These are phyloP conservation scores for Apamea anceps DNA, from an alignment of 2,888 invertebrate genomes.

Conservation along the genomic window DNA sequence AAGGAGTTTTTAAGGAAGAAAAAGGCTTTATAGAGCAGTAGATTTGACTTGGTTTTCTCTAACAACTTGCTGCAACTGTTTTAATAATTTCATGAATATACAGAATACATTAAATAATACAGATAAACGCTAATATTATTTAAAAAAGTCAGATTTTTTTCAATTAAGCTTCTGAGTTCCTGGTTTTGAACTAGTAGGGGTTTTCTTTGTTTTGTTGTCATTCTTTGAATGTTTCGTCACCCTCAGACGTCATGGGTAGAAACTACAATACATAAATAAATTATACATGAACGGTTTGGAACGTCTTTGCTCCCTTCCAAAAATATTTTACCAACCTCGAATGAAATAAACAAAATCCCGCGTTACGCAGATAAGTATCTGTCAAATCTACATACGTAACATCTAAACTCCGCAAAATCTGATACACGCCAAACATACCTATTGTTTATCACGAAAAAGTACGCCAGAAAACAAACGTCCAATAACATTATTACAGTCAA, in stretches of 20 bases:
- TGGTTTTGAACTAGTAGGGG: too few relatives aligned
- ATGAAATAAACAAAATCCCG: slow-evolving; percentile 48
- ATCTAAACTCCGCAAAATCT: slow-evolving; percentile 61
- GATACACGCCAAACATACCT: slow-evolving; percentile 68
- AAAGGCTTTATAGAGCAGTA: neutral
- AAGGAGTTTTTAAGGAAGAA: slow-evolving; percentile 30
- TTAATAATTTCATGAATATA: neutral
- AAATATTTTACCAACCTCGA: slow-evolving; percentile 47
- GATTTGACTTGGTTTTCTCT: neutral
- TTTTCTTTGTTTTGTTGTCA: neutral
- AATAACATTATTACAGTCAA: slow-evolving; percentile 80
- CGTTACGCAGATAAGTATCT: slow-evolving; percentile 48
- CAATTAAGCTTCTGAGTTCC: neutral
- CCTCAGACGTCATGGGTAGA: neutral
- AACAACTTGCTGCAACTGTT: too few relatives aligned
- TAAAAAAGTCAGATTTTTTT: neutral
- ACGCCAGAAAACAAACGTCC: slow-evolving; percentile 60
- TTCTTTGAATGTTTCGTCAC: neutral
- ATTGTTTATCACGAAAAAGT: slow-evolving; percentile 66
- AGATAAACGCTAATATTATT: neutral
- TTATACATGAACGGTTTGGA: slow-evolving; percentile 24
- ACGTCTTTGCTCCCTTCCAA: slow-evolving; percentile 27
- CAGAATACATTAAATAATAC: neutral
- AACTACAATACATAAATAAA: slow-evolving; percentile 24
- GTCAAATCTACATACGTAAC: slow-evolving; percentile 59